These are phyloP conservation scores for Rhingia campestris DNA, from an alignment of 2,888 invertebrate genomes.

Conservation along the genomic window DNA sequence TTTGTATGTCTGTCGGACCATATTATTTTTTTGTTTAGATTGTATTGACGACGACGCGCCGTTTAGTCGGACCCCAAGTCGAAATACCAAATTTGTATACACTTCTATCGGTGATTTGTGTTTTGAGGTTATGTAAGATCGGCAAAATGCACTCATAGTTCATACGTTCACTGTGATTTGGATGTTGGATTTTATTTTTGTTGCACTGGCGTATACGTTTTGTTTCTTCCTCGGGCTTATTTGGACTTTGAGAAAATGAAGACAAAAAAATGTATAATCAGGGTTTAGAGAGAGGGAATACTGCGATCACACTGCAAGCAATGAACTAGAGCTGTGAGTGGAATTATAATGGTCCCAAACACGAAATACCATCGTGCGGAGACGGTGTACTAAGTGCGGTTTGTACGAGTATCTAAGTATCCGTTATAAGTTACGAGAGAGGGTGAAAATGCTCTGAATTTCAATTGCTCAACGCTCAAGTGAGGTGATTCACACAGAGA, in stretches of 20 bases:
- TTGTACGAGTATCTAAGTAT: slow-evolving; percentile 42
- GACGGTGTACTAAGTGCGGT: slow-evolving; percentile 51
- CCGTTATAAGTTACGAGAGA: slow-evolving; percentile 66
- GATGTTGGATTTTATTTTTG: slow-evolving; percentile 15
- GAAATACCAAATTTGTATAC: slow-evolving; percentile 52
- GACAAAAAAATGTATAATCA: slow-evolving; percentile 52
- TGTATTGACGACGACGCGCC: slow-evolving; percentile 15
- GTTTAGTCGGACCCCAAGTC: slow-evolving; percentile 33
- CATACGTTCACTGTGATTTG: slow-evolving; percentile 52
- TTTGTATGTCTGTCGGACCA: slow-evolving; percentile 18
- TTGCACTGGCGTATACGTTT: not conserved
- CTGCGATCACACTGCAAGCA: slow-evolving; percentile 42
- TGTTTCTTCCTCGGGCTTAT: slow-evolving; percentile 28
- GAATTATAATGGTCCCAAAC: slow-evolving; percentile 64
- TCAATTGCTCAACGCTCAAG: slow-evolving; percentile 56
- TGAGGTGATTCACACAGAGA: slow-evolving; percentile 11
- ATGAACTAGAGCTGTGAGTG: slow-evolving; percentile 66
- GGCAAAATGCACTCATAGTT: slow-evolving; percentile 66
- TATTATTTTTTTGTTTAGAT: slow-evolving; percentile 13
- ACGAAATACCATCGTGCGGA: slow-evolving; percentile 57
- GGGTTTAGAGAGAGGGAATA: slow-evolving; percentile 49
- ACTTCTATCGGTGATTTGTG: slow-evolving; percentile 58
- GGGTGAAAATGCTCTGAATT: slow-evolving; percentile 70
- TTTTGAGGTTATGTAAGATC: slow-evolving; percentile 52
- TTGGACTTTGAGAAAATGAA: slow-evolving; percentile 15